Conservation (phyloP, 2,888 invertebrate genomes). For the Microchrysa polita region DNA sequence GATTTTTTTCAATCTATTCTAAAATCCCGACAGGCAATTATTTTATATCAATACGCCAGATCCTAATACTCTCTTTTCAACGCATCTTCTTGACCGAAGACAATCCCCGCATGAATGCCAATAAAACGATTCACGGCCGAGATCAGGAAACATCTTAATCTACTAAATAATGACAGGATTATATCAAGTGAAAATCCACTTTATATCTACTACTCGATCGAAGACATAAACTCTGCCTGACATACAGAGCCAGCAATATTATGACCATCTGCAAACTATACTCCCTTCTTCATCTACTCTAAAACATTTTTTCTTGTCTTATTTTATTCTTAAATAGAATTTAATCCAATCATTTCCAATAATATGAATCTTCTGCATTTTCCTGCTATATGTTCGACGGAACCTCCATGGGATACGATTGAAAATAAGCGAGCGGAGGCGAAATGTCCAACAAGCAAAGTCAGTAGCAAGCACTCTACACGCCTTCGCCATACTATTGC, state of each 20-base stretch:
- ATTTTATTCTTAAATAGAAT: conserved; percentile 36
- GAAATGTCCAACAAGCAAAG: neutral
- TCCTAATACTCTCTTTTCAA: no score
- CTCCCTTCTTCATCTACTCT: neutral
- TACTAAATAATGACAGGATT: conserved; percentile 33
- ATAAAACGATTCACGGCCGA: no score
- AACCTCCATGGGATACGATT: no score
- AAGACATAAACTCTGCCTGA: neutral
- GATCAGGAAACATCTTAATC: conserved; percentile 27
- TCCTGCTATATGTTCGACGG: no score
- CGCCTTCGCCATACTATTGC: neutral
- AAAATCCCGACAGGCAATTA: no score
- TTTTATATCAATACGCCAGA: no score
- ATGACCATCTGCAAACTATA: neutral
- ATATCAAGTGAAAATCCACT: conserved; percentile 30
- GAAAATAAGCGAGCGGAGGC: no score
- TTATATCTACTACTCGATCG: neutral
- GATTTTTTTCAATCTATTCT: no score
- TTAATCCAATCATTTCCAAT: conserved; percentile 42
- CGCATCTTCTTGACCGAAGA: no score
- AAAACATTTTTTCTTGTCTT: neutral
- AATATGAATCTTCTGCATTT: conserved; percentile 4
- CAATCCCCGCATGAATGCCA: no score
- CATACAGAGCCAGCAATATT: neutral
- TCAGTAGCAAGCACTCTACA: neutral